Evolutionary conservation across 1,140 invertebrate genomes (phyloP), one percentile per base, ranked within the genome.

Genomic region (Drosophila albomicans): DNA sequence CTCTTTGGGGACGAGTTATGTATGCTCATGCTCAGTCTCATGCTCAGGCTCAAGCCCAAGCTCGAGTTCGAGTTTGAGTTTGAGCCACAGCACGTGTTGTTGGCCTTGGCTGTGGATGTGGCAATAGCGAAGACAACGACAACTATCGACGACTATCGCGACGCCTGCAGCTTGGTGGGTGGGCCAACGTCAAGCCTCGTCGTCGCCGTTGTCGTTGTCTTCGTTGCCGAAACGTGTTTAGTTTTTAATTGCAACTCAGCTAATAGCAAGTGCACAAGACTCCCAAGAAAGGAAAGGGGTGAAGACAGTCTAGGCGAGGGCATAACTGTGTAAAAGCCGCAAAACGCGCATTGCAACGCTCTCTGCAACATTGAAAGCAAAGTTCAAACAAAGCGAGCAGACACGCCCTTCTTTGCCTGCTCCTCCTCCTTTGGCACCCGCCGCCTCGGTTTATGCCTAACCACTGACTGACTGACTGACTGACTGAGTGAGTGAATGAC

Each of bases 171-270:
- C 82, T 49, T 46, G 61, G 84, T 88, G 85, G 84, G 84, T 88
- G 84, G 84, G 85, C 84, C 43, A 32, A 16, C 25, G 35, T 49
- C 43, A 61, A 15, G 0, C 35, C 7, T 7, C 57, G 38, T 54
- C 13, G 13, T 45, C n/a, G 20, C 3, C 20, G 20, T 25, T 25
- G 20, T 25, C 35, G 35, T 25, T 25, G 20, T 25, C 35, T 7
- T 10, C 8, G 35, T 69, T 56, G 59, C 43, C 49, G 69, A 85
- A 85, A 88, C 85, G 85, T 88, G 85, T 85, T 88, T 88, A 78
- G 85, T 82, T 89, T 88, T 88, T 88, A 88, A 88, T 88, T 88
- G 85, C 85, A 88, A 88, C 89, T 89, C 88, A 84, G 77, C 75
- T 79, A 84, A 78, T 76, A 70, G 57, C 62, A 71, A 52, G 64